These are phyloP conservation scores for Morelia viridis DNA, from an alignment of 2,797 vertebrate species.

Conservation along the genomic window DNA sequence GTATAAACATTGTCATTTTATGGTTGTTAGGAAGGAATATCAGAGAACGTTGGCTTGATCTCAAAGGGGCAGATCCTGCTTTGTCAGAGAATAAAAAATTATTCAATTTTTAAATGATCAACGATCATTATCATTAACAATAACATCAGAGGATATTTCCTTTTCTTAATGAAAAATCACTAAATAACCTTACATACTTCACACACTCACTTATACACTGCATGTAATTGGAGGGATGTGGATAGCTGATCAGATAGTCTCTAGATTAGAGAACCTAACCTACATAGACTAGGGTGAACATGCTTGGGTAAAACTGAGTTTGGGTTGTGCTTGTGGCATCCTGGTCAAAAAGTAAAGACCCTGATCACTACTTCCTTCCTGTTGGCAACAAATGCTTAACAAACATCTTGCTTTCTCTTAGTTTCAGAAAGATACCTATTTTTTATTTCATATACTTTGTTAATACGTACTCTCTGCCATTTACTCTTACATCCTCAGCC, in stretches of 20 bases:
- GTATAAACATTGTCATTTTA: background rate
- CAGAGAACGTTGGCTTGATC: background rate
- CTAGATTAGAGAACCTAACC: no score
- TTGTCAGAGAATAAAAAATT: background rate
- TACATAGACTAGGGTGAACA: background rate
- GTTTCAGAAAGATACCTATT: background rate
- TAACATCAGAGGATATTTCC: background rate
- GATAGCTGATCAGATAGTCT: no score
- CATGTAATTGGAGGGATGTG: background rate
- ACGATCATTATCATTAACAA: background rate
- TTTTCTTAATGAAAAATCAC: background rate
- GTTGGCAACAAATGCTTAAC: background rate
- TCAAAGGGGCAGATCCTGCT: background rate
- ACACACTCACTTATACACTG: background rate
- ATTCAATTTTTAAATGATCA: background rate
- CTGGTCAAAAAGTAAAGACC: background rate
- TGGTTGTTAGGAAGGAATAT: background rate
- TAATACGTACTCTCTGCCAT: no score
- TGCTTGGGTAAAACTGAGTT: background rate
- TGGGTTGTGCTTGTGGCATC: background rate
- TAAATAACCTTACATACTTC: background rate
- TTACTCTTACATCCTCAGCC: no score
- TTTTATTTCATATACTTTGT: no score
- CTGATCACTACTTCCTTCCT: background rate
- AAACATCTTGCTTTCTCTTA: background rate